phyloP scores from a whole-genome alignment of 1,140 invertebrate genomes.

The Vanessa atalanta region DNA sequence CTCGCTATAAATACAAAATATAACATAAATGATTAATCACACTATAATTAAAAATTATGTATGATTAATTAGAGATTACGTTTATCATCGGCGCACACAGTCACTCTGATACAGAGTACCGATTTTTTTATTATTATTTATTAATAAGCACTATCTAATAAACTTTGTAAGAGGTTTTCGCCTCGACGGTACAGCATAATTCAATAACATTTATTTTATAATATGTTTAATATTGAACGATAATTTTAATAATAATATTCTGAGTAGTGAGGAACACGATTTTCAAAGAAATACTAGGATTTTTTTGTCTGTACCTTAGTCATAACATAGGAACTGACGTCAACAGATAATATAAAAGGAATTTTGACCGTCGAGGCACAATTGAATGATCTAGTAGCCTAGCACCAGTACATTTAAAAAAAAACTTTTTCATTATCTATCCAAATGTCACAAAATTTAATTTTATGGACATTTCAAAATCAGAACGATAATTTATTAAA shows the following conservation, averaged over 20 bases:
- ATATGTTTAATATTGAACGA: constrained; percentile 4
- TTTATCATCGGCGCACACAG: constrained; percentile 60
- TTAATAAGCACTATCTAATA: constrained; percentile 74
- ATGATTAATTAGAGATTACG: constrained; percentile 54
- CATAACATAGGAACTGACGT: constrained; percentile 10
- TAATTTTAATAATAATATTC: neutral
- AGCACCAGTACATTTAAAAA: constrained; percentile 45
- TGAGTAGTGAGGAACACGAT: constrained; percentile 7
- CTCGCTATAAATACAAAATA: constrained; percentile 1
- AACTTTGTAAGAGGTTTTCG: constrained; percentile 52
- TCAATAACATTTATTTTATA: constrained; percentile 7
- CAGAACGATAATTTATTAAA: neutral
- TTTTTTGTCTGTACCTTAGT: neutral
- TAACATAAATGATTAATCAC: constrained; percentile 12
- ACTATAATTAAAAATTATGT: constrained; percentile 3
- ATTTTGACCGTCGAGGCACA: constrained; percentile 27
- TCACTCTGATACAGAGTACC: constrained; percentile 76
- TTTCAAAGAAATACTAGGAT: neutral
- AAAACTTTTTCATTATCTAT: constrained; percentile 7
- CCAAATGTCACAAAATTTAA: constrained; percentile 19
- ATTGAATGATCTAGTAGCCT: constrained; percentile 35
- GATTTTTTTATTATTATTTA: constrained; percentile 56
- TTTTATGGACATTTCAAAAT: constrained; percentile 12
- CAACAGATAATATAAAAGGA: constrained; percentile 13
- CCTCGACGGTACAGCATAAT: constrained; percentile 3